Percentiles rank a stretch among this genome's conserved stretches.
phyloP scores from a whole-genome alignment of 2,113 vertebrate species.

The Myotis lucifugus region DNA sequence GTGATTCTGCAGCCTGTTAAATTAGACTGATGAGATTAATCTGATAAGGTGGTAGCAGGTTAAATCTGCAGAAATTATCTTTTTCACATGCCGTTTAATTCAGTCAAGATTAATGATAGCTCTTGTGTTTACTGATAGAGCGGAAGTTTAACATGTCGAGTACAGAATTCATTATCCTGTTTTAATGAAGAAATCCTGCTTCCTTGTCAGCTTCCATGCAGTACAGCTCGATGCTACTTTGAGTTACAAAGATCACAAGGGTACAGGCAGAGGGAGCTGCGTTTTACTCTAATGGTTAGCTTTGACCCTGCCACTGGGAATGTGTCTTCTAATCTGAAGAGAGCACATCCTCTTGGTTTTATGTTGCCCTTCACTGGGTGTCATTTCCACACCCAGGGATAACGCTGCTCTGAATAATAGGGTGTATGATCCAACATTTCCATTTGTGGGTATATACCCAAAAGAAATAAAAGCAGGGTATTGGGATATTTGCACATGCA shows the following conservation, averaged over 20 bases:
- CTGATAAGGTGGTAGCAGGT: not conserved
- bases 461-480: not conserved
- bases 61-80: not conserved
- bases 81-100: slow-evolving; percentile 50
- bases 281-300: not conserved
- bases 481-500: not conserved
- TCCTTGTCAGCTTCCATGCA: slow-evolving; percentile 27
- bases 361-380: not conserved
- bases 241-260: not conserved
- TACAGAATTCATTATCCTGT: slow-evolving; percentile 56
- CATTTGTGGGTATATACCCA: not conserved
- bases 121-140: slow-evolving; percentile 16
- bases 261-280: not conserved
- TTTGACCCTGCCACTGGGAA: not conserved
- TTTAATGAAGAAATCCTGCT: slow-evolving; percentile 1
- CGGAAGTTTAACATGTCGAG: slow-evolving; percentile 49
- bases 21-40: slow-evolving; percentile 6
- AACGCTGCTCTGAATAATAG: not conserved
- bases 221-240: not conserved
- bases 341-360: not conserved
- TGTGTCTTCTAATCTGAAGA: not conserved
- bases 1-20: not conserved
- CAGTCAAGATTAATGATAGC: slow-evolving; percentile 37
- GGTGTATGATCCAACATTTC: not conserved
- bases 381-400: not conserved